These are phyloP conservation scores for Suricata suricatta DNA, from an alignment of 2,113 vertebrate species.

Conservation along the genomic window DNA sequence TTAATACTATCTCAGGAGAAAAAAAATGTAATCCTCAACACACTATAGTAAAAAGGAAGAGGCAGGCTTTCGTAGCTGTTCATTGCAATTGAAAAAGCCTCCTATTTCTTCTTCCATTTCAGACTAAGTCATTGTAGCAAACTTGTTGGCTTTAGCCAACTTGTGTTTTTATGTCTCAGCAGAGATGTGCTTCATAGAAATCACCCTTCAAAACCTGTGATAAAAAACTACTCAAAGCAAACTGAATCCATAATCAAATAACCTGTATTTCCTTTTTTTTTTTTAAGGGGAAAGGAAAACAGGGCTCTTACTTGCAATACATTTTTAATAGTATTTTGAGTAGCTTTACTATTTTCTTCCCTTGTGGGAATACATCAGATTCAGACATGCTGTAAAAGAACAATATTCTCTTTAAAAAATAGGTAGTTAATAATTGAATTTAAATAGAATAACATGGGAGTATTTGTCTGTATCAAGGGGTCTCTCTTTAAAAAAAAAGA, in stretches of 20 bases:
- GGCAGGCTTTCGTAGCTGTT: not conserved
- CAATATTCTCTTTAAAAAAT: not conserved
- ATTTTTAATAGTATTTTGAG: slow-evolving; percentile 69
- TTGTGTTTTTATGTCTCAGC: slow-evolving; percentile 49
- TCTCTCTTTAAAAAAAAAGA: not conserved
- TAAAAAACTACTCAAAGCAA: slow-evolving; percentile 69
- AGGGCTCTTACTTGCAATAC: slow-evolving; percentile 55
- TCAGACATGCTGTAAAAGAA: not conserved
- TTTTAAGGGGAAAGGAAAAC: not conserved
- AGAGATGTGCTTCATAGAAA: slow-evolving; percentile 69
- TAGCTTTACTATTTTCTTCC: slow-evolving; percentile 41
- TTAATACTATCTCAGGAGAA: slow-evolving; percentile 5
- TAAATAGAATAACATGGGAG: not conserved
- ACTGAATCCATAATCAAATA: slow-evolving; percentile 63
- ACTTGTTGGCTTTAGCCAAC: slow-evolving; percentile 36
- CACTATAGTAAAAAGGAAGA: not conserved
- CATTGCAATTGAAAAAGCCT: slow-evolving; percentile 15
- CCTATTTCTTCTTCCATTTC: not conserved
- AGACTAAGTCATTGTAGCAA: slow-evolving; percentile 36
- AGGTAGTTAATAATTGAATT: slow-evolving; percentile 20
- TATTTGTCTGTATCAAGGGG: not conserved
- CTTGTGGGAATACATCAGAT: not conserved
- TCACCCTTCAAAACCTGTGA: slow-evolving; percentile 64
- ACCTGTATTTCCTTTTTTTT: slow-evolving; percentile 17
- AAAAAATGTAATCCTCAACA: not conserved